Evolutionary conservation across 1,140 invertebrate species (phyloP), one percentile per base, ranked within the genome.

Genomic region (Tetramorium simillimum): DNA sequence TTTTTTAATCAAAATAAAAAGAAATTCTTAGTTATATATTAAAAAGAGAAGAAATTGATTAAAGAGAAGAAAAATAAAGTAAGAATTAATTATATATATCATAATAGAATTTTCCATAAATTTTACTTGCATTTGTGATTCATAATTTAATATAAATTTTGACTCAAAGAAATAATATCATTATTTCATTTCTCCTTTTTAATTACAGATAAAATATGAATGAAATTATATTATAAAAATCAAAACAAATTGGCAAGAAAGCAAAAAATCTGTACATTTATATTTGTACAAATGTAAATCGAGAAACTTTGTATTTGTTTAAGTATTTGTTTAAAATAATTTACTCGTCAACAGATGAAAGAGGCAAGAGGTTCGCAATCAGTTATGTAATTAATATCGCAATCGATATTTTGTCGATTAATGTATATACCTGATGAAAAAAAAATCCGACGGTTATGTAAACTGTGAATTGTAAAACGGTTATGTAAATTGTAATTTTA

Each of bases 371-470:
- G 1, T 43, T 56, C 24, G 46, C 78, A 70, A 72, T 72, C 65
- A 81, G 78, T 72, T 81, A 80, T 18, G 49, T 37, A 81, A 81
- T 81, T 81, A 81, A 58, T 81, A 72, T 81, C 24, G 21, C 18
- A 81, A 81, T 69, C 78, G 69, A 70, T 81, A 70, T 72, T 70
- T 81, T 53, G 16, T n/a, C 49, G 37, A 72, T 56, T 70, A 58
- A 51, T 28, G 37, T 56, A 37, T 69, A 14, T 81, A 24, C 58
- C 33, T n/a, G 51, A 14, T 58, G 3, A 10, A 9, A 4, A 69
- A 69, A 56, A 81, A 81, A 28, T 72, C 10, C 51, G 58, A 58
- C 40, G 40, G 51, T 70, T 70, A 60, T 40, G 21, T n/a, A 49
- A 77, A 77, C 18, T 51, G 49, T 49, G 12, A 77, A 77, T 51